Conservation (phyloP, 2,113 vertebrate genomes). For the Prunella fulvescens region DNA sequence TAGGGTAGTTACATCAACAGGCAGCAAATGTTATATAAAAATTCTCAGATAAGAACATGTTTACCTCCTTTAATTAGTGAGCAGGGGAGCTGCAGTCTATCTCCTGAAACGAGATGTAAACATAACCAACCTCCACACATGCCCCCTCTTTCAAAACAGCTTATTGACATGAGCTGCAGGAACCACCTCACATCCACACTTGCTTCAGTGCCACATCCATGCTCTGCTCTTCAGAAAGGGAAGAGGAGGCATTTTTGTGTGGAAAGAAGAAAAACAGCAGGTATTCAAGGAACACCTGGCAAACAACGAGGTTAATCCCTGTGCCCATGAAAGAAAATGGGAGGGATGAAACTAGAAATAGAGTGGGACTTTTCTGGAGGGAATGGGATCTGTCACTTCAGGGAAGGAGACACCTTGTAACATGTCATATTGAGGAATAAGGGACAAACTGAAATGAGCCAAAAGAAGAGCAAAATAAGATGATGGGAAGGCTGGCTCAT, state of each 20-base stretch:
- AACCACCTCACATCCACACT: background rate
- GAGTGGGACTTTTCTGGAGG: background rate
- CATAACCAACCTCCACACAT: background rate
- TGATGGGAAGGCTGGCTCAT: background rate
- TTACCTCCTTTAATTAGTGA: constrained; percentile 42
- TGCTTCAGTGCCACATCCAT: background rate
- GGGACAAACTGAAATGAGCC: background rate
- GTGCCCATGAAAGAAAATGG: background rate
- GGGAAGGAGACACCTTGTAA: background rate
- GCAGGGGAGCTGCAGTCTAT: background rate
- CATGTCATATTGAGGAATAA: background rate
- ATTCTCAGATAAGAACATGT: background rate
- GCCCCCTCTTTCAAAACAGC: background rate
- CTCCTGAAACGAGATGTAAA: background rate
- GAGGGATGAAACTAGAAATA: background rate
- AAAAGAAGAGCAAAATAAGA: background rate
- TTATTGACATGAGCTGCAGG: background rate
- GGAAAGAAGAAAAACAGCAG: background rate
- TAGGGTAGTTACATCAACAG: background rate
- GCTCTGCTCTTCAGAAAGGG: background rate
- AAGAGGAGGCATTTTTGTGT: background rate
- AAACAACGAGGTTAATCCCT: background rate
- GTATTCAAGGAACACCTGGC: background rate
- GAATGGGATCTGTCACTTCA: background rate
- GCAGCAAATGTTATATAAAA: background rate